Evolutionary conservation across 2,113 vertebrate genomes (phyloP).

Genomic region (Epinephelus fuscoguttatus): DNA sequence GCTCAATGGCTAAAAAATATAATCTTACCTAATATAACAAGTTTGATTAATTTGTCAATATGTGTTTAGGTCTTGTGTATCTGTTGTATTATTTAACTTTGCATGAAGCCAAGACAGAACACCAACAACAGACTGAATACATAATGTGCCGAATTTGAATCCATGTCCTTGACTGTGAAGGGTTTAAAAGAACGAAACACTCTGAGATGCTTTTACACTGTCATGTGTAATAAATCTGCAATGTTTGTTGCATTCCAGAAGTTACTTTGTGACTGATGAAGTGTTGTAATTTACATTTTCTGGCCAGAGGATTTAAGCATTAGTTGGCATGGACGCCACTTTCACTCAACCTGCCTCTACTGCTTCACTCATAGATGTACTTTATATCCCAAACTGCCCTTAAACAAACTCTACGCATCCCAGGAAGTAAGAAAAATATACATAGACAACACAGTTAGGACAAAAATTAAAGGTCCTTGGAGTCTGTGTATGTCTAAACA

Average conservation of each 20-base stretch:
- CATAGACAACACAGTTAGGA: background rate
- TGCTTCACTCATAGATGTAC: background rate
- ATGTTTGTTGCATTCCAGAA: conserved; percentile 3
- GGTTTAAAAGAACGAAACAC: background rate
- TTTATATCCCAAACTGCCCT: background rate
- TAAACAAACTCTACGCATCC: too few species aligned
- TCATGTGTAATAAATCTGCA: background rate
- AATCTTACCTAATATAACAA: too few species aligned
- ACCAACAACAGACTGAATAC: background rate
- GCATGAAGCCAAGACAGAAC: background rate
- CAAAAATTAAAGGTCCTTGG: background rate
- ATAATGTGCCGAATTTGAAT: background rate
- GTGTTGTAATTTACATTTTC: conserved; percentile 10
- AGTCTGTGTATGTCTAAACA: background rate
- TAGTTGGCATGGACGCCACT: background rate
- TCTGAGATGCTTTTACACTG: background rate
- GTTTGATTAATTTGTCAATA: background rate
- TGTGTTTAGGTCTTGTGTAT: background rate
- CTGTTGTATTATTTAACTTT: background rate
- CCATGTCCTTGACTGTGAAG: conserved; percentile 10
- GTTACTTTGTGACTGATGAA: conserved; percentile 9
- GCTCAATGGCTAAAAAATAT: too few species aligned
- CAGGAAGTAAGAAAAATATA: background rate
- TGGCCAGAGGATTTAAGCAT: background rate
- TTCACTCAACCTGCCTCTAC: background rate